A percentile compares a stretch with the other conserved stretches of the same genome.
phyloP scores from a whole-genome alignment of 2,888 invertebrate genomes.

The Patella pellucida region DNA sequence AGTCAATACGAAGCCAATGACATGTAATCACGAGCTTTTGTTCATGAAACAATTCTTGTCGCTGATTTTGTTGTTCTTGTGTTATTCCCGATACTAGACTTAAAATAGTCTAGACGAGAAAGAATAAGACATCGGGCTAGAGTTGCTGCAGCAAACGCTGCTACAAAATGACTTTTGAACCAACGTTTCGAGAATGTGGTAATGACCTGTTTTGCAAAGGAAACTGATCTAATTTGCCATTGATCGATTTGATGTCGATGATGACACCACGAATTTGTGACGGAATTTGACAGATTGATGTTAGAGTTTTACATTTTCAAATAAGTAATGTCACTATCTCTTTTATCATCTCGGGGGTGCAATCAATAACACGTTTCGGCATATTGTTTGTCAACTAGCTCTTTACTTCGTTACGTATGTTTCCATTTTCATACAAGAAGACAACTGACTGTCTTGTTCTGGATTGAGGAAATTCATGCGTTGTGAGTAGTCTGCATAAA shows the following conservation, averaged over 20 bases:
- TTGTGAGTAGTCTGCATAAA: not conserved
- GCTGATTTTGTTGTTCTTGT: too few species aligned
- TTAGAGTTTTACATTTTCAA: not conserved
- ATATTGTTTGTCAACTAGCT: not conserved
- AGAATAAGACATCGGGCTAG: not conserved
- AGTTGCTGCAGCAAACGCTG: not conserved
- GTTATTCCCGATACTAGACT: too few species aligned
- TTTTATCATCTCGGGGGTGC: not conserved
- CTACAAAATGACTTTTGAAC: not conserved
- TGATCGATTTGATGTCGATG: not conserved
- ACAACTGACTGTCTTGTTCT: not conserved
- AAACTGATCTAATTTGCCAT: not conserved
- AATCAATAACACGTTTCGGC: not conserved
- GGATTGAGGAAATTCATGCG: not conserved
- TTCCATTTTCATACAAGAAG: not conserved
- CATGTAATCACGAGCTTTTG: too few species aligned
- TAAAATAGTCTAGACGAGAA: not conserved
- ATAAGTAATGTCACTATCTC: not conserved
- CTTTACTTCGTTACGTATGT: not conserved
- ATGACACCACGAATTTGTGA: not conserved
- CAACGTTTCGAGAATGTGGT: not conserved
- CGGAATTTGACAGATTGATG: not conserved
- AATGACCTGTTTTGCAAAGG: not conserved
- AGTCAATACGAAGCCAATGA: too few species aligned
- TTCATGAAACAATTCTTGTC: too few species aligned